phyloP scores from a whole-genome alignment of 2,797 vertebrate genomes.

The Echiichthys vipera region DNA sequence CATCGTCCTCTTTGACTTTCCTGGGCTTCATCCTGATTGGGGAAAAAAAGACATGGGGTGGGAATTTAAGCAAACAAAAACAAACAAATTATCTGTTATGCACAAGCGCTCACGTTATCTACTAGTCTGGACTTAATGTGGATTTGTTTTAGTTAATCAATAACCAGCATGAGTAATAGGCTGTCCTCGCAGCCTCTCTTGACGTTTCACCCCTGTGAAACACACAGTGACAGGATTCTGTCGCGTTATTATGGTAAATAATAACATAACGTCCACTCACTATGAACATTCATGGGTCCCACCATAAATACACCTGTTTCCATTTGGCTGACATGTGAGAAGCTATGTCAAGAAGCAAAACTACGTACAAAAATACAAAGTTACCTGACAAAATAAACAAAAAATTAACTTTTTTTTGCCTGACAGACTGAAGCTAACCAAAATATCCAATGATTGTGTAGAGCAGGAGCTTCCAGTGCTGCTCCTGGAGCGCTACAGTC shows the following conservation, averaged over 20 bases:
- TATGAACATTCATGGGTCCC: background rate
- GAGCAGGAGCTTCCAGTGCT: too few species aligned
- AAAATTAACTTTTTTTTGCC: background rate
- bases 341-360: too few species aligned
- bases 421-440: background rate
- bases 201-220: background rate
- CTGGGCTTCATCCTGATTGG: slow-evolving; percentile 96
- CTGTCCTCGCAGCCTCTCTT: background rate
- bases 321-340: background rate
- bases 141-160: slow-evolving; percentile 27
- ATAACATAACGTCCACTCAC: background rate
- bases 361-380: background rate
- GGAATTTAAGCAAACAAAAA: slow-evolving; percentile 13
- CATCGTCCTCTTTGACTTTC: slow-evolving; percentile 99
- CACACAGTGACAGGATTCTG: background rate
- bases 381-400: too few species aligned
- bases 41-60: background rate
- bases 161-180: slow-evolving; percentile 5
- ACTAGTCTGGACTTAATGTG: background rate
- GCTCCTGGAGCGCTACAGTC: too few species aligned
- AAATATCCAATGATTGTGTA: background rate
- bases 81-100: background rate
- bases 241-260: background rate
- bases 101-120: background rate
- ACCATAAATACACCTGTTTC: background rate